Evolutionary conservation across 2,113 vertebrate genomes (phyloP).

Genomic region (Albula glossodonta): DNA sequence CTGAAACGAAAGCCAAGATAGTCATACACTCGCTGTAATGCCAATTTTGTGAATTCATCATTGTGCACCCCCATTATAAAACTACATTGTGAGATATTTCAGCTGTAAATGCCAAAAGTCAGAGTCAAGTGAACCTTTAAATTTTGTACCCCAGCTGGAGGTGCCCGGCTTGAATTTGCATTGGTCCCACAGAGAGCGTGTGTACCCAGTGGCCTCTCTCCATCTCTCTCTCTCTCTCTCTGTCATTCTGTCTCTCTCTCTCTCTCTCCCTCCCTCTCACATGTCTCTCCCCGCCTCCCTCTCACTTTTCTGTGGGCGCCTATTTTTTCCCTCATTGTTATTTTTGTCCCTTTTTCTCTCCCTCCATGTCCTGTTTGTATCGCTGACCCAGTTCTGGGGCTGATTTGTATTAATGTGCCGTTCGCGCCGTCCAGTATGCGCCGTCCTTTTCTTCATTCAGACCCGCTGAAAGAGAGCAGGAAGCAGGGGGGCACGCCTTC

Average conservation of each 20-base stretch:
- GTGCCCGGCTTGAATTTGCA: not conserved
- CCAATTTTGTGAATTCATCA: too few species aligned
- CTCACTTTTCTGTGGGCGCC: not conserved
- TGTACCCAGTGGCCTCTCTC: not conserved
- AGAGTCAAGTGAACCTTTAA: too few species aligned
- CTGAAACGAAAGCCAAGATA: too few species aligned
- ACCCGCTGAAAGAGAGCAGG: not conserved
- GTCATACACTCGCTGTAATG: too few species aligned
- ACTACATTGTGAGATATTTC: too few species aligned
- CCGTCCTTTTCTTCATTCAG: not conserved
- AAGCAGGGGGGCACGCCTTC: not conserved
- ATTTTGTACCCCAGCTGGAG: not conserved
- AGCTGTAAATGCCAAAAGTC: too few species aligned
- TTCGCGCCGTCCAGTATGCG: not conserved
- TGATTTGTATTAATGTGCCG: not conserved
- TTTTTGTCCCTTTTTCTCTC: not conserved
- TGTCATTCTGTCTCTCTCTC: not conserved
- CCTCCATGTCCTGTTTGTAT: not conserved
- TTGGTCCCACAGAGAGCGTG: not conserved
- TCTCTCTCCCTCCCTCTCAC: not conserved
- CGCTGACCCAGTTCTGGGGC: not conserved
- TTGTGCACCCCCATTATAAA: too few species aligned
- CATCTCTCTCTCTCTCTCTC: not conserved
- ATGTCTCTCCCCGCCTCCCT: constrained; percentile 2
- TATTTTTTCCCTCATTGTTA: not conserved